Conservation (phyloP, 2,797 vertebrate genomes). For the Diglossa cyanea region DNA sequence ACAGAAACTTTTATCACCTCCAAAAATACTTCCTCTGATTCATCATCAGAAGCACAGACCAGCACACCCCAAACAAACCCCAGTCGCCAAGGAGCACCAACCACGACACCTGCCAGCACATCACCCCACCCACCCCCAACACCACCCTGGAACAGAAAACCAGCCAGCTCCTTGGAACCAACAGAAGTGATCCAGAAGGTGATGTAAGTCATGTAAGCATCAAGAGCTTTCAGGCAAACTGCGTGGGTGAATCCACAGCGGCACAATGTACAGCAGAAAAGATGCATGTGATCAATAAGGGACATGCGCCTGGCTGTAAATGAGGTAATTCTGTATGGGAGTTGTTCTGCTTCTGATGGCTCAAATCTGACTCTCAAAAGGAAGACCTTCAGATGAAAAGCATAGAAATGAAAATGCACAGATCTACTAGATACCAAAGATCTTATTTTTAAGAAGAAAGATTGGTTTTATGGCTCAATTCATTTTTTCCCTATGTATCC, state of each 20-base stretch:
- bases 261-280: not conserved
- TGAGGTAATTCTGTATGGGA: not conserved
- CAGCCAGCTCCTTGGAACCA: not conserved
- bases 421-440: not conserved
- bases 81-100: not conserved
- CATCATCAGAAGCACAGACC: not conserved
- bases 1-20: not conserved
- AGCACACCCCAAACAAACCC: not conserved
- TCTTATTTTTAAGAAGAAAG: not conserved
- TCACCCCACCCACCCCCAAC: not conserved
- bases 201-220: not conserved
- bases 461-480: not conserved
- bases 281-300: not conserved
- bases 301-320: not conserved
- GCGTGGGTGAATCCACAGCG: rapidly evolving
- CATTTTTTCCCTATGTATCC: not conserved
- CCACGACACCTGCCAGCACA: not conserved
- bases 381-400: not conserved
- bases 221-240: not conserved
- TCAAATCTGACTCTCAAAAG: not conserved
- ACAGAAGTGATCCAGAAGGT: not conserved
- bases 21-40: not conserved
- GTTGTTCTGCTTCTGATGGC: not conserved
- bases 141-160: not conserved
- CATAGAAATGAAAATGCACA: not conserved